These are phyloP conservation scores for Tetraneura akinire DNA, from an alignment of 1,140 invertebrate species.

Conservation along the genomic window DNA sequence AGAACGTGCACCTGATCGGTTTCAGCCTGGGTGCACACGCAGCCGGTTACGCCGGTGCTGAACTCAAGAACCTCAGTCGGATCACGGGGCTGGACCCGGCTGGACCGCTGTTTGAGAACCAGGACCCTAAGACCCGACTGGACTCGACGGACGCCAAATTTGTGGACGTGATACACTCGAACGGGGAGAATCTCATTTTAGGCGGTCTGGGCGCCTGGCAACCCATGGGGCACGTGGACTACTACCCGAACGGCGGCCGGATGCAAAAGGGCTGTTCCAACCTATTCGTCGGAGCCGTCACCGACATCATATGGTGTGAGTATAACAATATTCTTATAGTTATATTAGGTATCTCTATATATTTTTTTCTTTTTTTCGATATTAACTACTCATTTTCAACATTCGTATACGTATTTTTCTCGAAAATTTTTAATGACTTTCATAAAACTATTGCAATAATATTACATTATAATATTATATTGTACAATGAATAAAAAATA, in stretches of 20 bases:
- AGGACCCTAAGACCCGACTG: slow-evolving; percentile 77
- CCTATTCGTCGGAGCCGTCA: slow-evolving; percentile 86
- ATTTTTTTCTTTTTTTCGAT: too few species aligned
- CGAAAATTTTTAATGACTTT: too few species aligned
- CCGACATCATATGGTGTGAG: slow-evolving; percentile 88
- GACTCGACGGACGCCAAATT: slow-evolving; percentile 85
- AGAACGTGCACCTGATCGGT: slow-evolving; percentile 84
- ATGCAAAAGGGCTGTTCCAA: slow-evolving; percentile 83
- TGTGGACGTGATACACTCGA: slow-evolving; percentile 93
- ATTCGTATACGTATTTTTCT: too few species aligned
- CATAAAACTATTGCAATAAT: too few species aligned
- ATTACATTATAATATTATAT: too few species aligned
- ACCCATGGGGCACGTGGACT: slow-evolving; percentile 88
- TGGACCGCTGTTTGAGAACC: slow-evolving; percentile 84
- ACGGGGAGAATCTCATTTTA: slow-evolving; percentile 70
- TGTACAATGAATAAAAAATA: too few species aligned
- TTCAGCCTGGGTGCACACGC: slow-evolving; percentile 91
- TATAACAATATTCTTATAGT: too few species aligned
- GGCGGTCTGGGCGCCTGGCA: slow-evolving; percentile 82
- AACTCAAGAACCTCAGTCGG: slow-evolving; percentile 77
- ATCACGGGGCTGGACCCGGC: slow-evolving; percentile 91
- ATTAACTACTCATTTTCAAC: too few species aligned
- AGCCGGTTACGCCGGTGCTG: slow-evolving; percentile 87
- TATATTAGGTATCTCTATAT: too few species aligned
- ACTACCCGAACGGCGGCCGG: slow-evolving; percentile 87